Evolutionary conservation across 1,140 invertebrate genomes (phyloP), one percentile per base, ranked within the genome.

Genomic region (Camponotus pennsylvanicus): DNA sequence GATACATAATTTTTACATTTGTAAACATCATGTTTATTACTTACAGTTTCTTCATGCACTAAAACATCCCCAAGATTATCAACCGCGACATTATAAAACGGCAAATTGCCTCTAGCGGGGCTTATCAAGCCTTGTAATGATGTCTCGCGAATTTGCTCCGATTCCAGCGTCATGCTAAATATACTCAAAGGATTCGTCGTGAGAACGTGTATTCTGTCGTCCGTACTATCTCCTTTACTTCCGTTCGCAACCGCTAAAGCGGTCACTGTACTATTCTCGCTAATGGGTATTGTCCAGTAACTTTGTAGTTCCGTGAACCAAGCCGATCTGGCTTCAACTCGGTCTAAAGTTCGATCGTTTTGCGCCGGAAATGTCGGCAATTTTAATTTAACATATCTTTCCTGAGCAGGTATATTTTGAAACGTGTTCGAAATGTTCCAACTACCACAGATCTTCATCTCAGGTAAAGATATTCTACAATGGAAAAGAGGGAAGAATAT

Each of bases 271-370:
- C 94, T 95, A 9, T 92, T 93, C 32, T 97, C 96, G 73, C 93
- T 92, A 32, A 96, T 87, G 0, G 96, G 96, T 21, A 97, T 86
- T 3, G 92, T 94, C 96, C 96, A 97, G 85, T 95, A 96, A 71
- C 94, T 95, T 85, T 96, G 95, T 84, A 96, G 91, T 88, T 97
- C 96, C n/a, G 95, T 95, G 90, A 97, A 97, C 86, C 94, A 93
- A 32, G 92, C 87, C 0, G 96, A 95, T 86, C 96, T 93, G 2
- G 96, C 93, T 79, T 96, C 96, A 64, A 94, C 93, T 89, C 94
- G 93, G 86, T 96, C 95, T 83, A 96, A 77, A 52, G 87, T 82
- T 34, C 92, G 89, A 32, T 63, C 78, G 18, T 86, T 87, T 79
- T 91, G 89, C 9, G 52, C 52, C 40, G 90, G 90, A 21, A 69